Conservation (phyloP, 2,797 vertebrate species). For the Spea hammondii region DNA sequence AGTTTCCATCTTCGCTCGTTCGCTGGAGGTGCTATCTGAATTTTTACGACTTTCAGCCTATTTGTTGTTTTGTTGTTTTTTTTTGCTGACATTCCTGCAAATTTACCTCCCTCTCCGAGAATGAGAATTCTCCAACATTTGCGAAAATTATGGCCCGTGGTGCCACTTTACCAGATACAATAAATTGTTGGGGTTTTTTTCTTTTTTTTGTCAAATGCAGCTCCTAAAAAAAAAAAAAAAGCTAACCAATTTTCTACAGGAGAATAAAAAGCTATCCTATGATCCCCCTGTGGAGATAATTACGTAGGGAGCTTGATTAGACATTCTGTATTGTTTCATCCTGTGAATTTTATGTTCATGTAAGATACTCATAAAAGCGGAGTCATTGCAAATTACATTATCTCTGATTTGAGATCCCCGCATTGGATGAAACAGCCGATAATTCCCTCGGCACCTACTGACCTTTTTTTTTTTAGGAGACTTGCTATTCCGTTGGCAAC, state of each 20-base stretch:
- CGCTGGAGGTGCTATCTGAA: no score
- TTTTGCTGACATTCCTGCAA: constrained; percentile 22
- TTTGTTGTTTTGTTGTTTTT: background rate
- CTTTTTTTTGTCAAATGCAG: constrained; percentile 23
- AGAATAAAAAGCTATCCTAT: background rate
- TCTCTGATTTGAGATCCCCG: constrained; percentile 32
- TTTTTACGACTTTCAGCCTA: background rate
- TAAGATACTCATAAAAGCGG: background rate
- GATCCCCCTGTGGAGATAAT: constrained; percentile 43
- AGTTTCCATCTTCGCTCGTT: no score
- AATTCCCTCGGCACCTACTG: constrained; percentile 25
- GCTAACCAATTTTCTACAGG: constrained; percentile 6
- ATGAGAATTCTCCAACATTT: constrained; percentile 18
- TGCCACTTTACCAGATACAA: constrained; percentile 34
- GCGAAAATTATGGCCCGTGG: constrained; percentile 31
- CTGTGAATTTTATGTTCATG: constrained; percentile 39
- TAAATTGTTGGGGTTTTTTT: constrained; percentile 6
- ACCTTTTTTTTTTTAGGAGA: constrained; percentile 37
- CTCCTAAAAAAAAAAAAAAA: background rate
- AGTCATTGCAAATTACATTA: constrained; percentile 33
- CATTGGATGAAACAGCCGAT: constrained; percentile 32
- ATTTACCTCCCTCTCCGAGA: constrained; percentile 22
- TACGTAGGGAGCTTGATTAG: constrained; percentile 41
- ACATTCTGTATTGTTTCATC: constrained; percentile 35
- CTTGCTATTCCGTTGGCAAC: constrained; percentile 1